Base-by-base conservation (phyloP, 2,888 invertebrate species). In the Oxyteleia sp. region DNA sequence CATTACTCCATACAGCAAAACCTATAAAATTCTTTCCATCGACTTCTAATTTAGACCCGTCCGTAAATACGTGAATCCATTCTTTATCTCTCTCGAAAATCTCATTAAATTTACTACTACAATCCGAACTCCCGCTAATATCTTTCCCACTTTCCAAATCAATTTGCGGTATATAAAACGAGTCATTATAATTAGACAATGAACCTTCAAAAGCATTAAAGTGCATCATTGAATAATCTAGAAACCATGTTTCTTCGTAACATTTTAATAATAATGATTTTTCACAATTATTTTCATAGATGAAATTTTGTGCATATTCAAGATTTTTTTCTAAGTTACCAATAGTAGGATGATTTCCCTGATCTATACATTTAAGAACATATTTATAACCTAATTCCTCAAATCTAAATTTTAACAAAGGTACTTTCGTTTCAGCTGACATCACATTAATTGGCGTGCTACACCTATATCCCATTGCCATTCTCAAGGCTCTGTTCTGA, bases 371-470 rank as follows among this genome's bases (percentile, higher is more conserved):
- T 32, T 74, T 74, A 35, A 74, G 11, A 3, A 74, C 10, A 41
- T 68, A 81, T 26, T 43, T 68, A 68, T 51, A 68, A 18, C 38
- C 18, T 26, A 81, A 18, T n/a, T 53, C n/a, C 20, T 68, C 15
- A 13, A 81, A 38, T 63, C 79, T 79, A 18, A 35, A 23, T 43
- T 51, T 0, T 1, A 79, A n/a, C 53, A 2, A 47, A 7, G 76
- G 51, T n/a, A 75, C 38, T 69, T 80, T 80, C 0, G 76, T 26
- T 81, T 80, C 78, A 4, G 66, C 75, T 8, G 47, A 2, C 0
- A 85, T 72, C 8, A 80, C 57, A 57, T 83, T 85, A 0, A 81
- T 81, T 0, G 71, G 85, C 0, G 82, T 83, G 15, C 72, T 72
- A n/a, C 45, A 71, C 16, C 76, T 57, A 38, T 55, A 82, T 10